These are phyloP conservation scores for Samia ricini DNA, from an alignment of 1,140 invertebrate genomes.

Conservation along the genomic window DNA sequence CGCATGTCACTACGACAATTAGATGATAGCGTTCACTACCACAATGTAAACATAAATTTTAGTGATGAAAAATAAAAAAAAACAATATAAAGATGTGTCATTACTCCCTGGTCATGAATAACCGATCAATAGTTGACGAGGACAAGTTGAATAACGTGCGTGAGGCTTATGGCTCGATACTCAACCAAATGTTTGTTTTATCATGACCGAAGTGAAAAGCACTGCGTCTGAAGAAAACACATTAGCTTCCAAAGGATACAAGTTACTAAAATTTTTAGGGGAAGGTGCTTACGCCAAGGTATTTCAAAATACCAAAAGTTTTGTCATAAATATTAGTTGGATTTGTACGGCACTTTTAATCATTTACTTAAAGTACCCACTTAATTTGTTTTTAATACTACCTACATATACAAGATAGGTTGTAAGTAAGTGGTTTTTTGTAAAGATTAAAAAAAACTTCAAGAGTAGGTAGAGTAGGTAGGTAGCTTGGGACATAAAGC, in stretches of 20 bases:
- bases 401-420: no score
- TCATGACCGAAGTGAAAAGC: conserved; percentile 71
- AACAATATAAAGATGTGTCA: conserved; percentile 56
- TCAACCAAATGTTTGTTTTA: conserved; percentile 38
- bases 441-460: no score
- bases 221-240: conserved; percentile 79
- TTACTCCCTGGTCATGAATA: conserved; percentile 30
- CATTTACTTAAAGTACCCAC: no score
- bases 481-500: no score
- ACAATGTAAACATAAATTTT: conserved; percentile 40
- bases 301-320: conserved; percentile 13
- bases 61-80: conserved; percentile 34
- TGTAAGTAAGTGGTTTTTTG: no score
- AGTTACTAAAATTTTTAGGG: conserved; percentile 79
- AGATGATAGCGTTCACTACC: conserved; percentile 12
- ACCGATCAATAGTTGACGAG: conserved; percentile 21
- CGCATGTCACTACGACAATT: conserved; percentile 19
- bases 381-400: no score
- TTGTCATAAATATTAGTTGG: no score
- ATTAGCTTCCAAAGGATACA: conserved; percentile 79
- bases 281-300: conserved; percentile 84
- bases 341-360: no score
- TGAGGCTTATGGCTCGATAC: conserved; percentile 29
- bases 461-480: no score
- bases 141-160: not conserved